Conservation (phyloP, 1,140 invertebrate genomes). For the Hycleus phaleratus region DNA sequence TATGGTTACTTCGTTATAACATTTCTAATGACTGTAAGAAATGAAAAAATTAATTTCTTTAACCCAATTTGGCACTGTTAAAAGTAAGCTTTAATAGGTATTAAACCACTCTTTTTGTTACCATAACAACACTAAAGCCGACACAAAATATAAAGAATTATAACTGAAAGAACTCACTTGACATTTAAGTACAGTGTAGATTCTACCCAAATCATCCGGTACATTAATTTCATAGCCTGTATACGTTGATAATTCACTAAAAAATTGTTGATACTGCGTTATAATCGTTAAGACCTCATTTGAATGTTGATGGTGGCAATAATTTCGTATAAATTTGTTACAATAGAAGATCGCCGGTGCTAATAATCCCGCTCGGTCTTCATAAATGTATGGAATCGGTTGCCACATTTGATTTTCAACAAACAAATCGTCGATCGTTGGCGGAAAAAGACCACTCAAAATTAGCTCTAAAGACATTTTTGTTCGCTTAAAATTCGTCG, state of each 20-base stretch:
- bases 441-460: slow-evolving; percentile 49
- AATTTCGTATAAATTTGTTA: not conserved
- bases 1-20: too few relatives aligned
- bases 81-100: too few relatives aligned
- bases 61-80: too few relatives aligned
- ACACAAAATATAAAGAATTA: not conserved
- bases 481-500: slow-evolving; percentile 45
- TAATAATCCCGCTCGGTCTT: not conserved
- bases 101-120: too few relatives aligned
- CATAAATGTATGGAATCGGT: slow-evolving; percentile 44
- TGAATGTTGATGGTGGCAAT: not conserved
- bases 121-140: too few relatives aligned
- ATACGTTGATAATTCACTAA: not conserved
- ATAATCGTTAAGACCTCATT: not conserved
- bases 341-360: not conserved
- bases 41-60: too few relatives aligned
- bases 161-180: not conserved
- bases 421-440: slow-evolving; percentile 39
- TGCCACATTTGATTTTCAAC: slow-evolving; percentile 47
- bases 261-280: not conserved
- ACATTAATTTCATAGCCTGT: not conserved
- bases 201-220: not conserved
- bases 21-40: too few relatives aligned
- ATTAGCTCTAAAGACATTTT: slow-evolving; percentile 51
- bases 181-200: slow-evolving; percentile 1